Percentiles rank a stretch among this genome's conserved stretches.
These are phyloP conservation scores for Graphium colonna DNA, from an alignment of 2,888 invertebrate species.

Conservation along the genomic window DNA sequence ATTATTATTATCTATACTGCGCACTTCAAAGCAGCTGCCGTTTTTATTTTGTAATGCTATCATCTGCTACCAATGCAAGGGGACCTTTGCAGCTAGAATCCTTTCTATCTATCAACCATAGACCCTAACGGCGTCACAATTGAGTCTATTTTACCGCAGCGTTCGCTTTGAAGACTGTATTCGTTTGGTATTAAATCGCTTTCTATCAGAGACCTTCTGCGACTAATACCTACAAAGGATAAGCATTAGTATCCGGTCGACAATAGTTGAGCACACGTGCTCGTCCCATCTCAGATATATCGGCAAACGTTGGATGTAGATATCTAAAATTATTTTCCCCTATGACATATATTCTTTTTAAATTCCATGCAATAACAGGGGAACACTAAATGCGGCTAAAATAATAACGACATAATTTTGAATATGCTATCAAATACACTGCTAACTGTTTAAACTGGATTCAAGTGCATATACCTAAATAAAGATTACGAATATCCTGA, in stretches of 20 bases:
- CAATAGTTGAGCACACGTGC: not conserved
- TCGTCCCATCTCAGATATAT: no score
- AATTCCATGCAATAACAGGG: no score
- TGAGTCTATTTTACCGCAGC: slow-evolving; percentile 2
- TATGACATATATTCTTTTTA: no score
- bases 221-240: slow-evolving; percentile 5
- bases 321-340: no score
- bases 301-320: no score
- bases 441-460: no score
- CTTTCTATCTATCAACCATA: slow-evolving; percentile 5
- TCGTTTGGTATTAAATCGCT: slow-evolving; percentile 14
- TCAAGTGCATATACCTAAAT: no score
- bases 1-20: slow-evolving; percentile 55
- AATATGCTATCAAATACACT: no score
- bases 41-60: slow-evolving; percentile 35
- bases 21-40: slow-evolving; percentile 58
- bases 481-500: no score
- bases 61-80: slow-evolving; percentile 32
- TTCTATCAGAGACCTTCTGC: slow-evolving; percentile 10
- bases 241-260: slow-evolving; percentile 2
- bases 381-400: no score
- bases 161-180: not conserved
- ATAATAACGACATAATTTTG: no score
- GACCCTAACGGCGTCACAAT: not conserved
- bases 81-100: slow-evolving; percentile 18